Evolutionary conservation across 2,113 vertebrate genomes (phyloP), one percentile per base, ranked within the genome.

Genomic region (Melanotaenia duboulayi): DNA sequence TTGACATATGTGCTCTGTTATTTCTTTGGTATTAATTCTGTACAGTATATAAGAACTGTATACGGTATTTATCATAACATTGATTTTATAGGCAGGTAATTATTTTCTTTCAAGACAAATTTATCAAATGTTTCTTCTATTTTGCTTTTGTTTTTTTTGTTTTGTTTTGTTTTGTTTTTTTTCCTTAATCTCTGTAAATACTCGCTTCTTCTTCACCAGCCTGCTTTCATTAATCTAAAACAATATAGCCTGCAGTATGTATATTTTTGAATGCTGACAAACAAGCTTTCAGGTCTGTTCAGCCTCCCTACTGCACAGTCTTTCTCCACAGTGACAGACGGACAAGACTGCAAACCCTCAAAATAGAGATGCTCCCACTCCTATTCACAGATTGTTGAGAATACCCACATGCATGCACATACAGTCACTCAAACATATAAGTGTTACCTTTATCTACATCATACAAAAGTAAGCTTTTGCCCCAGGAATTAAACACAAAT

Each of bases 331-430:
- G 49, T 80, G 80, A 77, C 75, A 76, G 73, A 71, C 48, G 19
- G 74, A 74, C 66, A 59, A 39, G 71, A 42, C 71, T 71, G 55
- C 58, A 74, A 61, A 76, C 65, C 71, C 72, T 14, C 44, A 54
- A 87, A 89, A 89, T 76, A 84, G 69, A 83, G 76, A 74, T 9
- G 54, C 65, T 78, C 71, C 69, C 74, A 78, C 68, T 87, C 75
- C 63, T 57, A 76, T 80, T 83, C 86, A 84, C 64, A 83, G 58
- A 55, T 49, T 60, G 65, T 64, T 40, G 12, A 13, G 51, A 77
- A 19, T 39, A 44, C 20, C 35, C 28, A 11, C n/a, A 22, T 24
- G 46, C 44, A 48, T 37, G 42, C 40, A 46, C 23, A 19, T 52
- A 71, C 22, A 77, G 35, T 22, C 42, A 20, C 51, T 56, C 39